Percentiles rank a stretch among this genome's conserved stretches.
phyloP scores from a whole-genome alignment of 2,888 invertebrate species.

The Nineta flava region DNA sequence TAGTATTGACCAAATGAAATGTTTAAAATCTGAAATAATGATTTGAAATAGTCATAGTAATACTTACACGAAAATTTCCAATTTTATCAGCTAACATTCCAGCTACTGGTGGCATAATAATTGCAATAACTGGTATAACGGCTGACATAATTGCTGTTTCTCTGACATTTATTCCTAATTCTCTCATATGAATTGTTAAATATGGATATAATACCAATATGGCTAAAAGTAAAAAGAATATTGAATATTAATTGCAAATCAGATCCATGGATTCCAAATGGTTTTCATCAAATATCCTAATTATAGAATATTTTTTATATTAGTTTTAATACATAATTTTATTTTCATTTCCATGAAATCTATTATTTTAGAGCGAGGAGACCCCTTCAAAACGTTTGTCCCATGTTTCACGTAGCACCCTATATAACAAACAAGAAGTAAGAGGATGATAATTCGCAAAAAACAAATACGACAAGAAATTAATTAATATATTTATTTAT shows the following conservation, averaged over 20 bases:
- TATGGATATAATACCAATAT: slow-evolving; percentile 62
- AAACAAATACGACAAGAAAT: too few relatives aligned
- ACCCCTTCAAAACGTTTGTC: too few relatives aligned
- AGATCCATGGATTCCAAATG: not conserved
- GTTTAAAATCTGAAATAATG: too few relatives aligned
- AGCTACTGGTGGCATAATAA: slow-evolving; percentile 61
- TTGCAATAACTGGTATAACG: slow-evolving; percentile 56
- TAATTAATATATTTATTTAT: too few relatives aligned
- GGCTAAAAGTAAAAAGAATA: slow-evolving; percentile 31
- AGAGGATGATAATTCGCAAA: too few relatives aligned
- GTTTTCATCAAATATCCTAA: not conserved
- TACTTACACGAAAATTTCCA: slow-evolving; percentile 58
- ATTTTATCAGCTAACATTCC: slow-evolving; percentile 65
- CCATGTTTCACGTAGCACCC: too few relatives aligned
- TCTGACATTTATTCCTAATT: slow-evolving; percentile 60
- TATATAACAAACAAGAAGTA: too few relatives aligned
- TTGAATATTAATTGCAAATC: not conserved
- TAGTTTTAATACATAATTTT: not conserved
- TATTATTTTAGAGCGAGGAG: too few relatives aligned
- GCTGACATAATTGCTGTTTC: slow-evolving; percentile 71
- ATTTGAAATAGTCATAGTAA: not conserved
- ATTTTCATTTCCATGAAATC: too few relatives aligned
- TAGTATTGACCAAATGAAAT: too few relatives aligned
- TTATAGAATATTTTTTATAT: too few relatives aligned
- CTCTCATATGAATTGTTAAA: slow-evolving; percentile 64